These are phyloP conservation scores for Cebus imitator DNA, from an alignment of 2,113 vertebrate species.

Conservation along the genomic window DNA sequence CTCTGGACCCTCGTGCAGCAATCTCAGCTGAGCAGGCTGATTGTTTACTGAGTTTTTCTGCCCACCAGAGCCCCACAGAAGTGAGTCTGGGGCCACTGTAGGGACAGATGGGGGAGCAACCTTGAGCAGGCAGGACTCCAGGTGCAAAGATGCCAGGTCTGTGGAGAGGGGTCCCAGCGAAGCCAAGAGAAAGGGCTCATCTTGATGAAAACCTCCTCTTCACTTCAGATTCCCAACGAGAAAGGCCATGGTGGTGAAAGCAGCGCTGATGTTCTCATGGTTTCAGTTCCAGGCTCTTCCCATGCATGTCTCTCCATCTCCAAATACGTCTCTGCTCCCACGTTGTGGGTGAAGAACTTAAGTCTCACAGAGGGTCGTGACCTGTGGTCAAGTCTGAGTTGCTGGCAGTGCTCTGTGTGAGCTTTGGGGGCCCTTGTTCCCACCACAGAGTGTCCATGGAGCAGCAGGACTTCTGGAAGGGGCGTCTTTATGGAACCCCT, in stretches of 20 bases:
- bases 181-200: neutral
- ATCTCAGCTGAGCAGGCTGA: neutral
- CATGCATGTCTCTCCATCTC: neutral
- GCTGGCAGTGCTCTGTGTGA: neutral
- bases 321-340: neutral
- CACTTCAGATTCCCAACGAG: neutral
- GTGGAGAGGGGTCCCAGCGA: neutral
- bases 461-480: neutral
- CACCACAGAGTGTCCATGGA: neutral
- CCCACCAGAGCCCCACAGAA: fast-evolving
- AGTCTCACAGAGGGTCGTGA: neutral
- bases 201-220: neutral
- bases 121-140: neutral
- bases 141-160: neutral
- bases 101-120: neutral
- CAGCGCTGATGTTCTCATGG: fast-evolving
- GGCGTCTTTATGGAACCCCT: neutral
- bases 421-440: neutral
- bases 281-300: neutral
- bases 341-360: neutral
- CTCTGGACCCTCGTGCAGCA: neutral
- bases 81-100: neutral
- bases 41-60: neutral
- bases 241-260: neutral
- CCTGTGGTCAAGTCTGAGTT: neutral